Percentiles rank a stretch among this genome's conserved stretches.
Evolutionary conservation across 2,888 invertebrate genomes (phyloP).

Genomic region (Aethes cnicana): DNA sequence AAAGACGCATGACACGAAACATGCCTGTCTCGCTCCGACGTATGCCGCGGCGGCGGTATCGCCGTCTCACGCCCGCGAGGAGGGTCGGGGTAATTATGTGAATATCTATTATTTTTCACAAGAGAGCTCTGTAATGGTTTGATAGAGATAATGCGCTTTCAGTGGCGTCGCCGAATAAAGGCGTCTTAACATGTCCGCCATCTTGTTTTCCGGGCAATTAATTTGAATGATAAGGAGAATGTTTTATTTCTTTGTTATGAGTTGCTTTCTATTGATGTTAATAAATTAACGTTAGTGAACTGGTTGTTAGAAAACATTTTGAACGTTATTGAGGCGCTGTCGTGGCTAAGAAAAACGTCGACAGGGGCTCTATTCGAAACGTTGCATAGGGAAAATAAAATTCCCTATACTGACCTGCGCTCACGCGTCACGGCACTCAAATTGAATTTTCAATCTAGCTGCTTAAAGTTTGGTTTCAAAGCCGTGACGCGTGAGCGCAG

Average conservation of each 20-base stretch:
- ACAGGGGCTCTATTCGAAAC: too few species aligned
- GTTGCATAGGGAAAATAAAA: too few species aligned
- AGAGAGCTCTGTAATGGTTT: conserved; percentile 67
- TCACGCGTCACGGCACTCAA: too few species aligned
- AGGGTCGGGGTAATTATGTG: conserved; percentile 73
- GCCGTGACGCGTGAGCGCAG: too few species aligned
- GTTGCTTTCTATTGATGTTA: conserved; percentile 9
- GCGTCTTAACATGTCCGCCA: conserved; percentile 53
- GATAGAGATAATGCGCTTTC: conserved; percentile 68
- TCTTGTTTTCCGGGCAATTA: conserved; percentile 64
- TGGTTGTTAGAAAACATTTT: not conserved
- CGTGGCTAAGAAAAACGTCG: too few species aligned
- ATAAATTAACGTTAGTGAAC: conserved; percentile 11
- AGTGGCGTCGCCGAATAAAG: conserved; percentile 52
- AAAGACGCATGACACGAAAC: conserved; percentile 52
- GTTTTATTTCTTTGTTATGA: conserved; percentile 31
- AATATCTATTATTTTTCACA: conserved; percentile 79
- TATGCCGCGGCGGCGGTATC: conserved; percentile 36
- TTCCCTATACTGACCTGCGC: too few species aligned
- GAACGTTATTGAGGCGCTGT: too few species aligned
- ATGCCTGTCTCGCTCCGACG: conserved; percentile 52
- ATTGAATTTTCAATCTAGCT: too few species aligned
- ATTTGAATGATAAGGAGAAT: conserved; percentile 58
- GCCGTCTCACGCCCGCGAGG: conserved; percentile 45
- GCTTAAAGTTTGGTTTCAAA: too few species aligned